Evolutionary conservation across 2,797 vertebrate species (phyloP), one percentile per base, ranked within the genome.

Genomic region (Phylloscopus collybita): DNA sequence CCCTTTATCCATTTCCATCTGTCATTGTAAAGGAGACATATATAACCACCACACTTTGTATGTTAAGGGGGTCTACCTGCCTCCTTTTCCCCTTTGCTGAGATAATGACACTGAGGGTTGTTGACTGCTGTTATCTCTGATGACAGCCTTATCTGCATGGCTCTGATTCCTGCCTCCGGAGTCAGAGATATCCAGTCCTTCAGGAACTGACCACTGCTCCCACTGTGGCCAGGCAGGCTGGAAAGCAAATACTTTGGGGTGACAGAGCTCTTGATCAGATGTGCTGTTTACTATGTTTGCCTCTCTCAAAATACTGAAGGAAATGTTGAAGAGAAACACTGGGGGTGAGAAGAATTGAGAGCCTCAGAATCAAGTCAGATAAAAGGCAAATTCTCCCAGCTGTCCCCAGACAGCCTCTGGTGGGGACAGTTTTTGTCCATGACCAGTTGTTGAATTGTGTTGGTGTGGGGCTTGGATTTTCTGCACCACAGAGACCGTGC

Each of bases 91-190:
- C 95, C 91, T 97, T 92, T 95, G 95, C 96, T 93, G 95, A 96
- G 96, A 97, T 96, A 97, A 96, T 97, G 97, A 97, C 30, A 19
- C 96, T 66, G 95, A 96, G 96, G 95, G 95, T 95, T 98, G 97
- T 97, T 98, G 97, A 97, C 97, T 97, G 96, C 97, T 95, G 96
- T 98, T 97, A 98, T 98, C 97, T 97, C 93, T 93, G 93, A 96
- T 97, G 97, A 97, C 97, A 97, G 95, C 96, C 97, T 98, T 98
- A 97, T 97, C 97, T 98, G 97, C 96, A 96, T 97, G 97, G 96
- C 96, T 97, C 97, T 96, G 97, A 97, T 97, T 97, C 97, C 92
- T 14, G 21, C 95, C 94, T 94, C 92, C 93, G 0, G 94, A 97
- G 92, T 88, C 16, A 21, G 90, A 95, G 94, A 97, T 97, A 97